Base-by-base conservation (phyloP, 1,140 invertebrate genomes). In the Temnothorax curvispinosus region DNA sequence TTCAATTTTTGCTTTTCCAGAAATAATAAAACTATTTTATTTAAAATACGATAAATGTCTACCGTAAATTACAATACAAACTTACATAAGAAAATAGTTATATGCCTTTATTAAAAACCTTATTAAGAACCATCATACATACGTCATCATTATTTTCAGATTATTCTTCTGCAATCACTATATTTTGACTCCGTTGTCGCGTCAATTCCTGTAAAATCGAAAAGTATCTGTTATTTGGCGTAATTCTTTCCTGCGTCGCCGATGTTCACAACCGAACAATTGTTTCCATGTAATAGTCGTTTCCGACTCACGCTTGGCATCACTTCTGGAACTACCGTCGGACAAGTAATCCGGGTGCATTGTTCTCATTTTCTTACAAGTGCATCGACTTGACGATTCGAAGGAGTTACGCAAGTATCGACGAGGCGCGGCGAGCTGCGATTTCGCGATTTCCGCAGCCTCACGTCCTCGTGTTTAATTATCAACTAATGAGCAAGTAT, bases 221-320 rank as follows among this genome's bases (percentile, higher is more conserved):
- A 72, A 67, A 74, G 2, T 32, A 32, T 81, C 78, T 44, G 9
- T 56, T 81, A 82, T 82, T 82, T 74, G 13, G 4, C n/a, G 1
- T 81, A 71, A 41, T 71, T 52, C 9, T 38, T 82, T 56, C 52
- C 38, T 81, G 32, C 62, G 32, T 4, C 18, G 60, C 1, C 35
- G 13, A 3, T 27, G 27, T 7, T 18, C 35, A 44, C 67, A 82
- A 81, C 54, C 27, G 50, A 71, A 44, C 67, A 35, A 82, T 82
- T 60, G 47, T 85, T 85, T 21, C 58, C 58, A 21, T 8, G 44
- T 85, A 85, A 85, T 65, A 32, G 15, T 41, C 32, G 13, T 56
- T 64, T 84, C 50, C 80, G 86, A 60, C 50, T 84, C 56, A 81
- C 65, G 76, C 62, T 60, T 58, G 77, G 0, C 74, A 72, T 84